These are phyloP conservation scores for Oreortyx pictus DNA, from an alignment of 2,797 vertebrate genomes.

Conservation along the genomic window DNA sequence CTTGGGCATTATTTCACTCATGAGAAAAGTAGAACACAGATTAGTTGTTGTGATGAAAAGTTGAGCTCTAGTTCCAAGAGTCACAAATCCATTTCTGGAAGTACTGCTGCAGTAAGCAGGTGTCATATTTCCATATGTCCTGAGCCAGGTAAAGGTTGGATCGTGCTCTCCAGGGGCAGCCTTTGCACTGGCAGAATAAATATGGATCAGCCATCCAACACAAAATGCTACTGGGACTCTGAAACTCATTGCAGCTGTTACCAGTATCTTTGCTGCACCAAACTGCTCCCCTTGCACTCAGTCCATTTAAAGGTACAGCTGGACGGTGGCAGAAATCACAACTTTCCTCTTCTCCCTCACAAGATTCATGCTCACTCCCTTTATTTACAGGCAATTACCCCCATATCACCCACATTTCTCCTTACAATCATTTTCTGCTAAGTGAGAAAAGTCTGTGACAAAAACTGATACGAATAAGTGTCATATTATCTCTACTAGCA, in stretches of 20 bases:
- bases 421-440: not conserved
- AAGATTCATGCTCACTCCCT: rapidly evolving
- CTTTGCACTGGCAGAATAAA: slow-evolving; percentile 6
- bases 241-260: not conserved
- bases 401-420: not conserved
- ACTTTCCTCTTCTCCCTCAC: not conserved
- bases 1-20: not conserved
- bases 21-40: slow-evolving; percentile 22
- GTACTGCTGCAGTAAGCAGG: slow-evolving; percentile 27
- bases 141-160: slow-evolving; percentile 8
- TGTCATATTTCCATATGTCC: slow-evolving; percentile 11
- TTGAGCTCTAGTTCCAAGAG: not conserved
- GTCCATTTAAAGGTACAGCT: not conserved
- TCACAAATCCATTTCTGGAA: slow-evolving; percentile 7
- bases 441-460: not conserved
- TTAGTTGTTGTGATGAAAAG: slow-evolving; percentile 1
- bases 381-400: not conserved
- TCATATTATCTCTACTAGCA: not conserved
- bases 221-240: not conserved
- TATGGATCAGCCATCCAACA: slow-evolving; percentile 8
- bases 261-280: not conserved
- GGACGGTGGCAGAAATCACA: not conserved
- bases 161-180: not conserved
- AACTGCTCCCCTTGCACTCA: not conserved
- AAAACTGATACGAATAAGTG: not conserved